Evolutionary conservation across 2,888 invertebrate species (phyloP).

Genomic region (Drosophila tanythrix): DNA sequence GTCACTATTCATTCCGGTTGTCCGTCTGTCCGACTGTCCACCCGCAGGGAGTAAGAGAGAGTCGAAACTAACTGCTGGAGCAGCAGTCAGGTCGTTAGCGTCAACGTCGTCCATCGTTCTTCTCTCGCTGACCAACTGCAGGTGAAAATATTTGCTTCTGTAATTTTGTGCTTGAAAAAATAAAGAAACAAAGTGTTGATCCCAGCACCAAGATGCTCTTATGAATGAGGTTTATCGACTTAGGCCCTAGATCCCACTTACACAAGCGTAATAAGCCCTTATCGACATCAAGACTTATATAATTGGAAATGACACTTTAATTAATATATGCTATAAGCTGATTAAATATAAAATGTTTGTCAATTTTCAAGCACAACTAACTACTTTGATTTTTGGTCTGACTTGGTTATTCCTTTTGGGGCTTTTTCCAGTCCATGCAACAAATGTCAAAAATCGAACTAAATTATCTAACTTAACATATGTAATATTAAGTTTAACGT

Average conservation of each 20-base stretch:
- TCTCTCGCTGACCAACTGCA: constrained; percentile 7
- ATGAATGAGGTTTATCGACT: no score
- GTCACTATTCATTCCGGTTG: constrained; percentile 34
- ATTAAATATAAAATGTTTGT: not conserved
- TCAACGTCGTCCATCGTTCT: constrained; percentile 16
- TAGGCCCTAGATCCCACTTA: not conserved
- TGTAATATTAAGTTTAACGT: no score
- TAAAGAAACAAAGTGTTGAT: not conserved
- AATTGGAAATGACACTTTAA: not conserved
- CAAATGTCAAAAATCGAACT: no score
- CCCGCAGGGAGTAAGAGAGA: constrained; percentile 3
- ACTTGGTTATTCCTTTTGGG: not conserved
- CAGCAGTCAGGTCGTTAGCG: constrained; percentile 38
- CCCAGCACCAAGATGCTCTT: not conserved
- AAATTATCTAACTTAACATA: no score
- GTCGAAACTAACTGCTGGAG: constrained; percentile 25
- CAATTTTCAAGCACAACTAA: not conserved
- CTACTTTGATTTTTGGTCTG: not conserved
- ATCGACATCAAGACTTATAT: not conserved
- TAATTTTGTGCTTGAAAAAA: not conserved
- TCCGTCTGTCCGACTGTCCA: not conserved
- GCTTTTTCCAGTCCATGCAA: no score
- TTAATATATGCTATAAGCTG: not conserved
- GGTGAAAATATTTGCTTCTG: constrained; percentile 1
- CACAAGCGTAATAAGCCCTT: not conserved